These are phyloP conservation scores for Scrobipalpa atriplicella DNA, from an alignment of 2,888 invertebrate genomes.

Conservation along the genomic window DNA sequence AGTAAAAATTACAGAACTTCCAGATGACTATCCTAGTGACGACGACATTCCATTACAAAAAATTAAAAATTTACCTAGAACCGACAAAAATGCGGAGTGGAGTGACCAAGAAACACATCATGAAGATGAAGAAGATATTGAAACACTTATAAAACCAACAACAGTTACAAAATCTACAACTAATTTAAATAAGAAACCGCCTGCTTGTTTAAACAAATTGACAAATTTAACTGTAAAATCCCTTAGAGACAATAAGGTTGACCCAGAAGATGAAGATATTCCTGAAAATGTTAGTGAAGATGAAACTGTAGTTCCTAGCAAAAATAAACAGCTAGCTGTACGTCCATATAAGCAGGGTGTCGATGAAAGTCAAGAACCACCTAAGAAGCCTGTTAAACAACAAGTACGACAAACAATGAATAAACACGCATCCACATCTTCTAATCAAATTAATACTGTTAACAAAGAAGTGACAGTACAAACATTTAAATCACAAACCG, in stretches of 20 bases:
- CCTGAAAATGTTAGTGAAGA: slow-evolving; percentile 32
- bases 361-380: slow-evolving; percentile 36
- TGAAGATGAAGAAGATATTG: slow-evolving; percentile 46
- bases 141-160: slow-evolving; percentile 49
- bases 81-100: slow-evolving; percentile 34
- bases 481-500: slow-evolving; percentile 71
- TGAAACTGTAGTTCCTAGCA: slow-evolving; percentile 36
- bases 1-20: slow-evolving; percentile 38
- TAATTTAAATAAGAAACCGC: slow-evolving; percentile 38
- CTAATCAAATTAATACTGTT: slow-evolving; percentile 61
- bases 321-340: slow-evolving; percentile 47
- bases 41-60: slow-evolving; percentile 38
- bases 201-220: slow-evolving; percentile 49
- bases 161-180: slow-evolving; percentile 43
- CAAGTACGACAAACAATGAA: slow-evolving; percentile 34
- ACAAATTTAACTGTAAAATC: slow-evolving; percentile 58
- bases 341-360: slow-evolving; percentile 49
- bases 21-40: slow-evolving; percentile 48
- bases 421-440: slow-evolving; percentile 49
- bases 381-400: slow-evolving; percentile 36
- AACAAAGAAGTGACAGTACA: slow-evolving; percentile 73
- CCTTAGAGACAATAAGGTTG: slow-evolving; percentile 37
- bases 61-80: not conserved
- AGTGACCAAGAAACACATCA: slow-evolving; percentile 37
- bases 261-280: slow-evolving; percentile 33